Conservation (phyloP, 2,888 invertebrate genomes). For the Cyaniris semiargus region DNA sequence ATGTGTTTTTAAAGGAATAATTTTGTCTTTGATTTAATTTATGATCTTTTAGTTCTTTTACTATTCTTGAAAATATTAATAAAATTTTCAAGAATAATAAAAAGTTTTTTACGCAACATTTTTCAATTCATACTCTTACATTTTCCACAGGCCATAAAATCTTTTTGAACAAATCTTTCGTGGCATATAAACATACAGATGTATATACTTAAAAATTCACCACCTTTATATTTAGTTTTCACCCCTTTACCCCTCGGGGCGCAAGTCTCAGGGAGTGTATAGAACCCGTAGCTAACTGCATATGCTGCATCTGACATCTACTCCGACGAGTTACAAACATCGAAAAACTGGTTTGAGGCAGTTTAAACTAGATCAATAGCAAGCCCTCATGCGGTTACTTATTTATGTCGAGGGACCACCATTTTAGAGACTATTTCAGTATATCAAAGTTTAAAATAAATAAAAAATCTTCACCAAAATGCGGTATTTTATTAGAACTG, state of each 20-base stretch:
- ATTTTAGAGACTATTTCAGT: too few species aligned
- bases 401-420: neutral
- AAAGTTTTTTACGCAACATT: too few species aligned
- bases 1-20: neutral
- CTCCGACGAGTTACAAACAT: neutral
- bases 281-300: neutral
- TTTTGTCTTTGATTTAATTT: neutral
- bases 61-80: too few species aligned
- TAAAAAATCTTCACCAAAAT: too few species aligned
- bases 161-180: too few species aligned
- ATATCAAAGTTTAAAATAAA: too few species aligned
- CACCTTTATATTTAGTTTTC: neutral
- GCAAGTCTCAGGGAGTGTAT: neutral
- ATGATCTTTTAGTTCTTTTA: neutral
- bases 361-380: slow-evolving; percentile 9
- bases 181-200: neutral
- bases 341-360: neutral
- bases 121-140: too few species aligned
- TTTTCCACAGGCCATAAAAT: too few species aligned
- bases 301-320: slow-evolving; percentile 5
- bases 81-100: too few species aligned
- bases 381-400: neutral
- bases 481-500: too few species aligned
- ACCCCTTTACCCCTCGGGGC: neutral
- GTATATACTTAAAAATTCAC: neutral